Percentiles rank a stretch among this genome's conserved stretches.
phyloP scores from a whole-genome alignment of 2,888 invertebrate species.

The Callinectes sapidus region DNA sequence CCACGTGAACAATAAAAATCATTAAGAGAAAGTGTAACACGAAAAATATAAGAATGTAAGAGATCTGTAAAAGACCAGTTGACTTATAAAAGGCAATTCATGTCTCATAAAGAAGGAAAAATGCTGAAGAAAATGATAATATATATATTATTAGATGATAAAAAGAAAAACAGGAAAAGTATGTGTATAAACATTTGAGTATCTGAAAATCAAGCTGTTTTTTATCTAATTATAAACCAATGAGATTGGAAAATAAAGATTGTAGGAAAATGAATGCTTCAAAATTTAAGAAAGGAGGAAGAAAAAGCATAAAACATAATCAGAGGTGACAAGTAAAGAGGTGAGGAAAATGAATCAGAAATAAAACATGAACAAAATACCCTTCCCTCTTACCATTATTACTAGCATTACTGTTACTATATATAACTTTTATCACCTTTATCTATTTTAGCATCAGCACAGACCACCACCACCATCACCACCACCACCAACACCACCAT shows the following conservation, averaged over 20 bases:
- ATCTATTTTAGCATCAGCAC: background rate
- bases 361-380: background rate
- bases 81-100: too few relatives aligned
- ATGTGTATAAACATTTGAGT: too few relatives aligned
- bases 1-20: too few relatives aligned
- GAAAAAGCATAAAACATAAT: background rate
- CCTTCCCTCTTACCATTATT: background rate
- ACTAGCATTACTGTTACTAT: background rate
- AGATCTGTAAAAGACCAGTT: too few relatives aligned
- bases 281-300: background rate
- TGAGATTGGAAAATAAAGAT: background rate
- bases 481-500: background rate
- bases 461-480: background rate
- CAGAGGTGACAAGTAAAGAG: background rate
- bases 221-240: too few relatives aligned
- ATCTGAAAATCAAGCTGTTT: too few relatives aligned
- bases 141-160: too few relatives aligned
- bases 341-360: background rate
- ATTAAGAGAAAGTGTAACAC: too few relatives aligned
- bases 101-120: too few relatives aligned
- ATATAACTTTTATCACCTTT: background rate
- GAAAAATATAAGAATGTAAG: too few relatives aligned
- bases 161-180: too few relatives aligned
- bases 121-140: too few relatives aligned
- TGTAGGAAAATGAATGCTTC: background rate